These are phyloP conservation scores for Thaleichthys pacificus DNA, from an alignment of 2,797 vertebrate species.

Conservation along the genomic window DNA sequence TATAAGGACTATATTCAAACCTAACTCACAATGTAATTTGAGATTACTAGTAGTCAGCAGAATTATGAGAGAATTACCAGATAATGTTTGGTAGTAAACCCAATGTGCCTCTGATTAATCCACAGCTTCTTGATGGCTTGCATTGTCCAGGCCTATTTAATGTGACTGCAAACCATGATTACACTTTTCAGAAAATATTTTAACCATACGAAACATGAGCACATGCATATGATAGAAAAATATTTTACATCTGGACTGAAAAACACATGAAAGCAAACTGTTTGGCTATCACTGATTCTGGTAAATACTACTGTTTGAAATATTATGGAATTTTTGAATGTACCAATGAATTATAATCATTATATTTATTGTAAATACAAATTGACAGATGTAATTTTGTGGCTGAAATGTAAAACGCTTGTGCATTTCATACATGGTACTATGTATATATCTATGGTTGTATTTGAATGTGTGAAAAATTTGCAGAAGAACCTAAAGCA, in stretches of 20 bases:
- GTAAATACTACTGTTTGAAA: constrained; percentile 34
- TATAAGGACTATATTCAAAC: neutral
- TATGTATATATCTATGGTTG: constrained; percentile 43
- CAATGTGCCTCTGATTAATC: neutral
- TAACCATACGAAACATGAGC: neutral
- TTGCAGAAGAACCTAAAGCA: constrained; percentile 23
- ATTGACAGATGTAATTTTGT: constrained; percentile 40
- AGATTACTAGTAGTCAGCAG: constrained; percentile 19
- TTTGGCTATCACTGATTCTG: constrained; percentile 20
- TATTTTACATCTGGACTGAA: neutral
- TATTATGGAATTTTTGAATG: constrained; percentile 41
- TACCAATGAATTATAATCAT: constrained; percentile 41
- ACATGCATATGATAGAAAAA: constrained; percentile 1
- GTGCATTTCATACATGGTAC: constrained; percentile 25
- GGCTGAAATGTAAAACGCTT: constrained; percentile 49
- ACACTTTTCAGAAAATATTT: neutral
- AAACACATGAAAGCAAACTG: neutral
- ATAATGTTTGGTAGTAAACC: neutral
- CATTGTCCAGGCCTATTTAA: neutral
- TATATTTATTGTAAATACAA: constrained; percentile 73
- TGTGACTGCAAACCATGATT: neutral
- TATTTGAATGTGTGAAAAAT: constrained; percentile 9
- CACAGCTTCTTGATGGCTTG: neutral
- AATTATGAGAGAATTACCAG: constrained; percentile 24
- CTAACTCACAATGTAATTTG: constrained; percentile 9